A percentile compares a stretch with the other conserved stretches of the same genome.
These are phyloP conservation scores for Capitulum mitella DNA, from an alignment of 2,888 invertebrate genomes.

Conservation along the genomic window DNA sequence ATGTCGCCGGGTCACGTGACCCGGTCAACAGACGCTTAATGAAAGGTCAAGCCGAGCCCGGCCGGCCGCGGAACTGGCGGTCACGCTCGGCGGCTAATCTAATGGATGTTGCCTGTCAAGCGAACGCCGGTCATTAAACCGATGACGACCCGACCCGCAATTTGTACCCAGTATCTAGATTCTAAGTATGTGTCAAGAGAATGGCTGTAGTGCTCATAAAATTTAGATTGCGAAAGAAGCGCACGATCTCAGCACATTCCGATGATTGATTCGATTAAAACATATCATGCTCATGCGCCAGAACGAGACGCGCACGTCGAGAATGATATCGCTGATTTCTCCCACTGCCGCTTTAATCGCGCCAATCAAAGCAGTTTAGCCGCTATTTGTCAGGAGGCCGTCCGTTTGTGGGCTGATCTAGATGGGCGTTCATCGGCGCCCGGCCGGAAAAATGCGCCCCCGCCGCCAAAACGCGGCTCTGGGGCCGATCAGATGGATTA, in stretches of 20 bases:
- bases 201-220: neutral
- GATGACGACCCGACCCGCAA: neutral
- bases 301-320: too few relatives aligned
- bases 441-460: neutral
- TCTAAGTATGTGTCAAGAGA: neutral
- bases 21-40: conserved; percentile 12
- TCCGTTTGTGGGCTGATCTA: neutral
- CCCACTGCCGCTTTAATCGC: neutral
- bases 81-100: neutral
- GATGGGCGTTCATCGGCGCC: neutral
- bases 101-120: conserved; percentile 1
- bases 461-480: neutral
- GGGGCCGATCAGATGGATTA: neutral
- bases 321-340: neutral
- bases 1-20: neutral
- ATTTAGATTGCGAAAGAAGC: neutral
- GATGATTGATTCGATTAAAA: too few relatives aligned
- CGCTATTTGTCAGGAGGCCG: neutral
- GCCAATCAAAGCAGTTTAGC: neutral
- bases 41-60: neutral
- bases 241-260: too few relatives aligned
- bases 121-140: conserved; percentile 1
- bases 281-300: too few relatives aligned
- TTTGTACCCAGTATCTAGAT: neutral
- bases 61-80: neutral